Evolutionary conservation across 2,797 vertebrate genomes (phyloP).

Genomic region (Naso thynnoides): DNA sequence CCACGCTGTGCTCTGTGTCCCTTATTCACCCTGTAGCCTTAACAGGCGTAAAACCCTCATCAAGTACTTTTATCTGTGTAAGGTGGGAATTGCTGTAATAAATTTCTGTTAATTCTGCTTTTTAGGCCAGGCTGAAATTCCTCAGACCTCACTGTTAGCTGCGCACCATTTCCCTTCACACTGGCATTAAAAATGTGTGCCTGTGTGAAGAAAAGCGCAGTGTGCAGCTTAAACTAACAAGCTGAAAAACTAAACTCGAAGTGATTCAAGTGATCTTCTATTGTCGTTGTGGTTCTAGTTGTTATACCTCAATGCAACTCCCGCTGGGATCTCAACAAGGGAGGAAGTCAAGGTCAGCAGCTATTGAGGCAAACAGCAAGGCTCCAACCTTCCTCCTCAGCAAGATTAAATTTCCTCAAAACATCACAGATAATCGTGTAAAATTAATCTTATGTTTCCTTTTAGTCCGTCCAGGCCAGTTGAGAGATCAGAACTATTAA

Average conservation of each 20-base stretch:
- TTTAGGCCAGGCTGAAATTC: conserved; percentile 9
- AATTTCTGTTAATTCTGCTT: conserved; percentile 43
- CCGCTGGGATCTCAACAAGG: conserved; percentile 42
- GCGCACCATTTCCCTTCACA: background rate
- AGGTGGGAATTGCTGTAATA: conserved; percentile 45
- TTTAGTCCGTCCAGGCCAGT: background rate
- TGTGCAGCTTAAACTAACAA: conserved; percentile 23
- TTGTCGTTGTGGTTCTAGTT: conserved; percentile 6
- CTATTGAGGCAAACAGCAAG: conserved; percentile 28
- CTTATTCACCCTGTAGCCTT: conserved; percentile 34
- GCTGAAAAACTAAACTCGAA: conserved; percentile 18
- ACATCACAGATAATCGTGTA: conserved; percentile 30
- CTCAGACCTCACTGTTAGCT: conserved; percentile 15
- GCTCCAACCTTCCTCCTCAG: conserved; percentile 24
- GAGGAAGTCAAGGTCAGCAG: conserved; percentile 72
- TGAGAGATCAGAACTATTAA: conserved; percentile 27
- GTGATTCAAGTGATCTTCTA: conserved; percentile 11
- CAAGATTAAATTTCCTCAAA: conserved; percentile 28
- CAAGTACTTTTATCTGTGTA: conserved; percentile 36
- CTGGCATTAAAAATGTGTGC: conserved; percentile 16
- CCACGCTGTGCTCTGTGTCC: background rate
- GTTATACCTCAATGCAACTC: conserved; percentile 38
- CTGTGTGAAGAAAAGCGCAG: conserved; percentile 24
- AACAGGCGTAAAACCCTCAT: conserved; percentile 31
- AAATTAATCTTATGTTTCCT: conserved; percentile 34